A percentile compares a stretch with the other conserved stretches of the same genome.
These are phyloP conservation scores for Elachura formosa DNA, from an alignment of 2,113 vertebrate genomes.

Conservation along the genomic window DNA sequence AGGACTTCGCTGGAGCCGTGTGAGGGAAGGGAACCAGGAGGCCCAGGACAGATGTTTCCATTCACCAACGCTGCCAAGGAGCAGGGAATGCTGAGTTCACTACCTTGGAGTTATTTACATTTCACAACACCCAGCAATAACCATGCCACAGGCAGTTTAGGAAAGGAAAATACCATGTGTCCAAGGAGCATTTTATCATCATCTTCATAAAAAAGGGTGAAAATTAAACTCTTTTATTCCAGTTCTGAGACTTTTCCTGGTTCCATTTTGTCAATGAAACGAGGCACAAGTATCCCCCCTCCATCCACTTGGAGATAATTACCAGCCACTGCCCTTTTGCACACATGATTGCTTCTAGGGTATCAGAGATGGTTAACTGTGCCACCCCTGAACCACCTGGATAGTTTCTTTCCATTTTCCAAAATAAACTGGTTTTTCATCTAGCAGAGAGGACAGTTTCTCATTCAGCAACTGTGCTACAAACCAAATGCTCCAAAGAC, in stretches of 20 bases:
- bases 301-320: neutral
- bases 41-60: slow-evolving; percentile 44
- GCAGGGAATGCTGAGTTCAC: neutral
- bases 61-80: slow-evolving; percentile 32
- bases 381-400: neutral
- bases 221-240: neutral
- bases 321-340: neutral
- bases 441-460: neutral
- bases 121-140: slow-evolving; percentile 17
- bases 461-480: neutral
- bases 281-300: neutral
- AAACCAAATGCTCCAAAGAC: rapidly evolving
- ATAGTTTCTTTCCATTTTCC: neutral
- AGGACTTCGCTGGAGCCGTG: neutral
- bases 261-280: neutral
- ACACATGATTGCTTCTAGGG: rapidly evolving
- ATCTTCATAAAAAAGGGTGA: rapidly evolving
- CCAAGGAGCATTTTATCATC: rapidly evolving
- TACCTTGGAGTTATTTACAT: slow-evolving; percentile 50
- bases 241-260: neutral
- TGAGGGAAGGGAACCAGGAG: neutral
- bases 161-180: neutral
- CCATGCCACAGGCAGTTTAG: neutral
- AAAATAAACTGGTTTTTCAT: neutral
- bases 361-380: neutral